Base-by-base conservation (phyloP, 1,140 invertebrate species). In the Dryas iulia region DNA sequence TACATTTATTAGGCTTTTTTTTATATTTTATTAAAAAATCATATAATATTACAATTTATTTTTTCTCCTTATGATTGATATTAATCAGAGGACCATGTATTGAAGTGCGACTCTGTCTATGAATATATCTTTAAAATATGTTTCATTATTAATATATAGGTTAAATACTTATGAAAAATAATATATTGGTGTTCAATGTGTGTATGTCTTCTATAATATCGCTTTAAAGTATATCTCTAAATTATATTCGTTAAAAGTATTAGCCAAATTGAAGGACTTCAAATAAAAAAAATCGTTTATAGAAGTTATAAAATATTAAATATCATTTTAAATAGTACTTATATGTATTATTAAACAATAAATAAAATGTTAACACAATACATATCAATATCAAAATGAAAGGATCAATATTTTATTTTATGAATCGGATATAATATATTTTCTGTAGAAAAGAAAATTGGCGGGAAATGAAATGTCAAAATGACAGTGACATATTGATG, bases 151-250 rank as follows among this genome's bases (percentile, higher is more conserved):
- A n/a, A 47, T 47, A 47, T 47, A 21, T 47, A 47, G 39, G 8
- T 47, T 47, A 21, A 47, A 47, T 18, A 47, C 7, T 47, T 10
- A 14, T 18, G n/a, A 39, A 6, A 21, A 47, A 47, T 47, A 47
- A 47, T 21, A 47, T 47, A 47, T 47, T 47, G 39, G 39, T 47
- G 39, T 47, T 47, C 39, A 47, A 47, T 47, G 39, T 47, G 39
- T 11, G 39, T 47, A 47, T 47, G 14, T 47, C 39, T 47, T 18
- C 39, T 47, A 47, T 47, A 47, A 18, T 47, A 10, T 47, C 8
- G 39, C 39, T 47, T 47, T 47, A 47, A 47, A 47, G 18, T 47
- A 47, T 47, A 47, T 18, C 39, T 47, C 6, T 8, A 14, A 47
- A 47, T 1, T 18, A 47, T 47, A 47, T 47, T 47, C n/a, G 14